A percentile compares a stretch with the other conserved stretches of the same genome.
Evolutionary conservation across 2,797 vertebrate genomes (phyloP).

Genomic region (Garrulus glandarius): DNA sequence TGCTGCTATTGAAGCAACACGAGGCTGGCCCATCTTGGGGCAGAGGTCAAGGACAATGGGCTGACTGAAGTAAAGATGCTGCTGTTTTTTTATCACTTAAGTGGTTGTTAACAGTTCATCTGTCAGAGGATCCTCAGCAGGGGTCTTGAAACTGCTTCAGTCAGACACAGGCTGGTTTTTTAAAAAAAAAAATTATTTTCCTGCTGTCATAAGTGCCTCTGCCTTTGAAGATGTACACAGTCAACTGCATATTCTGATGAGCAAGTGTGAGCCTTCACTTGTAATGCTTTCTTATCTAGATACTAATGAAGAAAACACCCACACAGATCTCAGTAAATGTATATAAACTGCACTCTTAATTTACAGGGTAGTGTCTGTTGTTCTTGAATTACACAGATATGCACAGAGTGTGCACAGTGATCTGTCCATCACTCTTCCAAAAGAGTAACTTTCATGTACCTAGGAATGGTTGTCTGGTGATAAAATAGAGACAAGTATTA

Average conservation of each 20-base stretch:
- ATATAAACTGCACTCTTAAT: neutral
- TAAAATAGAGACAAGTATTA: neutral
- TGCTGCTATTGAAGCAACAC: neutral
- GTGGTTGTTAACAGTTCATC: neutral
- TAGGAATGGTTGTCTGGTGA: neutral
- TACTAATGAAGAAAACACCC: neutral
- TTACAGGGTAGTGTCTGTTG: neutral
- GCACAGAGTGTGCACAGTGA: neutral
- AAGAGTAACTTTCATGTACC: neutral
- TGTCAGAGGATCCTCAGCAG: neutral
- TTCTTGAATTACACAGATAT: neutral
- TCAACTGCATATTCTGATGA: neutral
- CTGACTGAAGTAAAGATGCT: neutral
- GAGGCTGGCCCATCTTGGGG: neutral
- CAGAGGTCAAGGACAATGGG: neutral
- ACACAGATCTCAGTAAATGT: neutral
- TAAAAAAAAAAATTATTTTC: neutral
- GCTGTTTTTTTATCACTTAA: neutral
- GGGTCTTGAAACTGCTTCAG: neutral
- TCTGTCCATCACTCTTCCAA: neutral
- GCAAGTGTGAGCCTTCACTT: neutral
- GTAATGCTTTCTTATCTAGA: neutral
- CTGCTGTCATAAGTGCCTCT: neutral
- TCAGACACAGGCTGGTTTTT: neutral
- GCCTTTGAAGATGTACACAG: neutral